These are phyloP conservation scores for Fringilla coelebs DNA, from an alignment of 2,797 vertebrate species.

Conservation along the genomic window DNA sequence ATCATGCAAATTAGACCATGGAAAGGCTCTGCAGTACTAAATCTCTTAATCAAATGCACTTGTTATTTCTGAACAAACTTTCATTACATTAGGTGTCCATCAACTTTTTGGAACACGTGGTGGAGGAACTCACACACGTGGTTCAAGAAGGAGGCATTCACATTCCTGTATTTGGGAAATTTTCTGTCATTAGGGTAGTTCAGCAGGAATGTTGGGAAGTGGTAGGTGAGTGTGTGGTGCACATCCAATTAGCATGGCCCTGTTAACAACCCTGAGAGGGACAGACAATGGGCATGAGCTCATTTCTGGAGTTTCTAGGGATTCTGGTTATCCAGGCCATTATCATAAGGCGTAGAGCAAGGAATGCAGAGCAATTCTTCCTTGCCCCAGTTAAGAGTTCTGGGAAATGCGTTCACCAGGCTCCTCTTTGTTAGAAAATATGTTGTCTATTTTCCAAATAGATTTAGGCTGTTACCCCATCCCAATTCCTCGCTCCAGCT, in stretches of 20 bases:
- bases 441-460: constrained; percentile 14
- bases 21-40: not conserved
- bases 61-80: not conserved
- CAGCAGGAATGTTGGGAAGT: not conserved
- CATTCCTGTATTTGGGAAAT: not conserved
- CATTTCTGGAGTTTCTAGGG: not conserved
- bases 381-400: not conserved
- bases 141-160: not conserved
- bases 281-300: not conserved
- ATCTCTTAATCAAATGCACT: not conserved
- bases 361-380: not conserved
- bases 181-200: not conserved
- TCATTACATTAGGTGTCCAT: not conserved
- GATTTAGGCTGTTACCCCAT: constrained; percentile 35
- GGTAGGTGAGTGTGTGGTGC: not conserved
- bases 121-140: not conserved
- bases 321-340: not conserved
- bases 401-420: not conserved
- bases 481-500: not conserved
- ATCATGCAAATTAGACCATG: not conserved
- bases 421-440: constrained; percentile 19
- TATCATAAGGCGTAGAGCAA: not conserved
- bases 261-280: not conserved
- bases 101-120: not conserved
- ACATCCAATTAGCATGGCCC: not conserved